phyloP scores from a whole-genome alignment of 2,888 invertebrate species.

The Perizoma affinitatum region DNA sequence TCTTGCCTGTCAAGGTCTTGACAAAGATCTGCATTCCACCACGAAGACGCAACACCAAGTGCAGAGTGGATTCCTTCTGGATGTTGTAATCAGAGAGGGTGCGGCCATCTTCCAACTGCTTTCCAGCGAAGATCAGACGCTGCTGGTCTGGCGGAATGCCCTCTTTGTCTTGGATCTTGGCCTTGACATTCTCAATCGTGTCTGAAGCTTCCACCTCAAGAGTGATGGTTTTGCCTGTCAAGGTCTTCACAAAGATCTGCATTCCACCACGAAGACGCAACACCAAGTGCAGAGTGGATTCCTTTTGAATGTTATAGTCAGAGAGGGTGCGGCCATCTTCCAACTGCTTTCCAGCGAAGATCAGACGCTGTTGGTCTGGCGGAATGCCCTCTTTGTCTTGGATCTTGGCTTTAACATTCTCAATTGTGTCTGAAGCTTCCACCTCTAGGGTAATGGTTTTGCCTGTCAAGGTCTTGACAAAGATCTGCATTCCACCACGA shows the following conservation, averaged over 20 bases:
- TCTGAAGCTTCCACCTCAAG: slow-evolving; percentile 64
- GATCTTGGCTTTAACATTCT: slow-evolving; percentile 71
- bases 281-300: slow-evolving; percentile 67
- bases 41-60: slow-evolving; percentile 60
- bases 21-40: slow-evolving; percentile 71
- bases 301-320: slow-evolving; percentile 72
- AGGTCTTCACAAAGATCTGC: slow-evolving; percentile 68
- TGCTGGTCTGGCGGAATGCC: slow-evolving; percentile 69
- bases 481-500: slow-evolving; percentile 71
- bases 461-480: slow-evolving; percentile 68
- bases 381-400: slow-evolving; percentile 73
- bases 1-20: slow-evolving; percentile 63
- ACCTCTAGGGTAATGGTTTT: slow-evolving; percentile 72
- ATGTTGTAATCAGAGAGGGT: slow-evolving; percentile 68
- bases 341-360: slow-evolving; percentile 69
- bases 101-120: slow-evolving; percentile 65
- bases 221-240: slow-evolving; percentile 65
- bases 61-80: slow-evolving; percentile 64
- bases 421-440: slow-evolving; percentile 67
- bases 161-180: slow-evolving; percentile 69
- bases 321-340: slow-evolving; percentile 71
- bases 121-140: slow-evolving; percentile 64
- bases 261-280: slow-evolving; percentile 67
- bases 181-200: slow-evolving; percentile 67
- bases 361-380: slow-evolving; percentile 68